These are phyloP conservation scores for Sinosuthora webbiana DNA, from an alignment of 2,113 vertebrate species.

Conservation along the genomic window DNA sequence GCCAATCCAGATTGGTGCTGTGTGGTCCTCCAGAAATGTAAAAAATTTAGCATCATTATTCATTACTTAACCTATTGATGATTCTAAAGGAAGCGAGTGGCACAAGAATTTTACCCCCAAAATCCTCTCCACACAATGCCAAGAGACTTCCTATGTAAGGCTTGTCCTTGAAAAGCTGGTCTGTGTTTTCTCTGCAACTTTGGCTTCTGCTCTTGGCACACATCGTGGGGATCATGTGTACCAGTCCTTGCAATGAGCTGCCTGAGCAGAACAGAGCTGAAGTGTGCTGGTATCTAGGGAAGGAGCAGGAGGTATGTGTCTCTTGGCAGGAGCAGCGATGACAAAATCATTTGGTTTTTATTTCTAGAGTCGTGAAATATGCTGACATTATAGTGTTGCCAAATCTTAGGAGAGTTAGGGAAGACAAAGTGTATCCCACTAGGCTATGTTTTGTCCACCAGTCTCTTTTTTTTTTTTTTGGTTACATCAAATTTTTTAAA, in stretches of 20 bases:
- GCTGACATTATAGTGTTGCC: background rate
- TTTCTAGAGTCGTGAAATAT: background rate
- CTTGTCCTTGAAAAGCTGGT: background rate
- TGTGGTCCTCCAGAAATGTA: background rate
- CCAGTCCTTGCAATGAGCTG: background rate
- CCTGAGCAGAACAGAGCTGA: background rate
- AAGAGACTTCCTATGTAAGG: background rate
- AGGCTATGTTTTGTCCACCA: background rate
- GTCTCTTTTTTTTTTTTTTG: background rate
- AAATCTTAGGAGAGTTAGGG: background rate
- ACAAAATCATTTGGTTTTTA: background rate
- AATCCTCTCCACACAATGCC: background rate
- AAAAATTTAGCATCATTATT: background rate
- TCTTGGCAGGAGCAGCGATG: background rate
- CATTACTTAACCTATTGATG: background rate
- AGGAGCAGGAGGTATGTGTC: background rate
- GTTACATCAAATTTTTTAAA: background rate
- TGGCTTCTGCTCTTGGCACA: background rate
- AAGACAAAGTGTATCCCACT: background rate
- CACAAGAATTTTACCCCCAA: background rate
- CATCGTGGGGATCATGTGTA: fast-evolving
- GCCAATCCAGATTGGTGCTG: background rate
- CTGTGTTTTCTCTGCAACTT: background rate
- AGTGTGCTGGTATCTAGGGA: background rate
- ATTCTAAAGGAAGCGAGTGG: background rate